A percentile compares a stretch with the other conserved stretches of the same genome.
phyloP scores from a whole-genome alignment of 2,888 invertebrate species.

The Salticus scenicus region DNA sequence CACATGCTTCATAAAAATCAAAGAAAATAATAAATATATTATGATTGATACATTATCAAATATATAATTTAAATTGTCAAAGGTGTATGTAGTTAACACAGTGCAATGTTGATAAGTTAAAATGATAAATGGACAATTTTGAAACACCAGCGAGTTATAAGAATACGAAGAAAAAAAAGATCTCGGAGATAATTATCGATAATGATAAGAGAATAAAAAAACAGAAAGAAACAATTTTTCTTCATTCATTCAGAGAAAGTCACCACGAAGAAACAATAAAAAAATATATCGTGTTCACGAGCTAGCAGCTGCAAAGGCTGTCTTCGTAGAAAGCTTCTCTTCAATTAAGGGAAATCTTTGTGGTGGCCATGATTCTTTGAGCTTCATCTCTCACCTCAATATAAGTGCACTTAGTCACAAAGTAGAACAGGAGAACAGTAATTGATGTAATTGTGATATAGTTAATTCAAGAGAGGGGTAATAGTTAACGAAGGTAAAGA shows the following conservation, averaged over 20 bases:
- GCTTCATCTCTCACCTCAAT: constrained; percentile 42
- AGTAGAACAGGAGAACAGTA: background rate
- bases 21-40: no score
- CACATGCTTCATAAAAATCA: no score
- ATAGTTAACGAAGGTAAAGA: no score
- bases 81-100: no score
- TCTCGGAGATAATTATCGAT: no score
- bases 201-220: no score
- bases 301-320: constrained; percentile 17
- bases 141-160: no score
- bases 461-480: background rate
- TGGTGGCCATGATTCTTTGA: constrained; percentile 56
- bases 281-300: background rate
- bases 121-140: no score
- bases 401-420: background rate
- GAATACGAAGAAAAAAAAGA: no score
- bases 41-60: no score
- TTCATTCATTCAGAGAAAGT: background rate
- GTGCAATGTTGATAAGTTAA: no score
- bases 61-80: no score
- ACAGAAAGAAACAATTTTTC: background rate
- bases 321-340: constrained; percentile 25
- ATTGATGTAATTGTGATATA: background rate
- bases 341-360: constrained; percentile 63
- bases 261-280: background rate